phyloP scores from a whole-genome alignment of 2,888 invertebrate genomes.

The Plagodis pulveraria region DNA sequence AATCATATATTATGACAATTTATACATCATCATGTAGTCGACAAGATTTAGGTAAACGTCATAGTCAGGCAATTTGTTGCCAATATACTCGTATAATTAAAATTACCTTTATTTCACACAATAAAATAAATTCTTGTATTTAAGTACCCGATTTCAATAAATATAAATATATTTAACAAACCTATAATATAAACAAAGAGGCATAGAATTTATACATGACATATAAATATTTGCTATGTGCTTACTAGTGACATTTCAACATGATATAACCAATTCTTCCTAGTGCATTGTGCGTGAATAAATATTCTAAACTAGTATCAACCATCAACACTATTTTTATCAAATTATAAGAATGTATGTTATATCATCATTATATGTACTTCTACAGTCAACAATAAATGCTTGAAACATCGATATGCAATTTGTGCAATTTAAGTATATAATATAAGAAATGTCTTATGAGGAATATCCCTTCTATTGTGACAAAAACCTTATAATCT shows the following conservation, averaged over 20 bases:
- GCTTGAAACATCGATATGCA: constrained; percentile 7
- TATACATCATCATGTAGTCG: background rate
- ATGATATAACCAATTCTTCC: constrained; percentile 32
- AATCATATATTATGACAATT: background rate
- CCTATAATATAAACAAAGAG: constrained; percentile 26
- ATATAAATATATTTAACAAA: constrained; percentile 15
- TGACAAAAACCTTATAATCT: background rate
- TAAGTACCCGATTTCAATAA: constrained; percentile 25
- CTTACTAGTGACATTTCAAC: constrained; percentile 36
- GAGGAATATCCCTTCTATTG: constrained; percentile 12
- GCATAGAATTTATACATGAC: constrained; percentile 29
- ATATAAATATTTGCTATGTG: constrained; percentile 26
- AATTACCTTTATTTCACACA: background rate
- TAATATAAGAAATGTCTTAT: constrained; percentile 6
- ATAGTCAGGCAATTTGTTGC: background rate
- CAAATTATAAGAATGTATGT: too few relatives aligned
- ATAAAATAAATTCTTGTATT: constrained; percentile 22
- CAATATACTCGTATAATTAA: too few relatives aligned
- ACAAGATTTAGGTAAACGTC: background rate
- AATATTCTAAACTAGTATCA: constrained; percentile 24
- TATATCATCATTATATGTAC: constrained; percentile 5
- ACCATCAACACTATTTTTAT: constrained; percentile 5
- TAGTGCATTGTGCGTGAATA: constrained; percentile 39
- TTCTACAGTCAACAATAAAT: constrained; percentile 24
- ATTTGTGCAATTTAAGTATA: constrained; percentile 4